Conservation (phyloP, 2,797 vertebrate species). For the Caiman crocodilus region DNA sequence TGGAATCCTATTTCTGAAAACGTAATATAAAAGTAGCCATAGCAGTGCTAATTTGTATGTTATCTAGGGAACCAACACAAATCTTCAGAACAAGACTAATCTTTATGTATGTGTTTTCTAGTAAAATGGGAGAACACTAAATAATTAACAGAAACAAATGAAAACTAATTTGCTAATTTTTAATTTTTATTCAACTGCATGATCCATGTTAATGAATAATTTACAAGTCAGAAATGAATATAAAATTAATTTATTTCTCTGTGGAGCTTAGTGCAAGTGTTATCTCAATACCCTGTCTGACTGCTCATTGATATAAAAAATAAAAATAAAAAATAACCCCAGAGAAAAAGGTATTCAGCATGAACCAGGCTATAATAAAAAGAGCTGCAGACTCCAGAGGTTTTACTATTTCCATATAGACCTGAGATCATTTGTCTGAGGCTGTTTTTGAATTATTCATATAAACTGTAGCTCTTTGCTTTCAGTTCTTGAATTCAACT, state of each 20-base stretch:
- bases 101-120: conserved; percentile 39
- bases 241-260: conserved; percentile 72
- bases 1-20: not conserved
- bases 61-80: conserved; percentile 31
- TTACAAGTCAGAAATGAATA: conserved; percentile 73
- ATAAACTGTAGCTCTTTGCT: conserved; percentile 59
- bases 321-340: conserved; percentile 74
- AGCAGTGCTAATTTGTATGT: conserved; percentile 19
- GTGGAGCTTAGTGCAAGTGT: conserved; percentile 40
- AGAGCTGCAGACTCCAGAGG: conserved; percentile 76
- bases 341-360: conserved; percentile 77
- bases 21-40: not conserved
- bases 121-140: conserved; percentile 65
- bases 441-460: conserved; percentile 87
- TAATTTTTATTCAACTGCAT: conserved; percentile 70
- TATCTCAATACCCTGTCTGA: conserved; percentile 66
- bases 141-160: conserved; percentile 82
- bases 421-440: conserved; percentile 81
- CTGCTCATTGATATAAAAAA: conserved; percentile 72
- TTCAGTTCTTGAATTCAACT: conserved; percentile 67
- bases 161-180: conserved; percentile 80
- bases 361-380: conserved; percentile 82
- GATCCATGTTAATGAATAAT: conserved; percentile 79
- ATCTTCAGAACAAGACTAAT: conserved; percentile 29
- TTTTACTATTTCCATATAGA: conserved; percentile 78